phyloP scores from a whole-genome alignment of 2,888 invertebrate genomes.

The Eubasilissa splendida region DNA sequence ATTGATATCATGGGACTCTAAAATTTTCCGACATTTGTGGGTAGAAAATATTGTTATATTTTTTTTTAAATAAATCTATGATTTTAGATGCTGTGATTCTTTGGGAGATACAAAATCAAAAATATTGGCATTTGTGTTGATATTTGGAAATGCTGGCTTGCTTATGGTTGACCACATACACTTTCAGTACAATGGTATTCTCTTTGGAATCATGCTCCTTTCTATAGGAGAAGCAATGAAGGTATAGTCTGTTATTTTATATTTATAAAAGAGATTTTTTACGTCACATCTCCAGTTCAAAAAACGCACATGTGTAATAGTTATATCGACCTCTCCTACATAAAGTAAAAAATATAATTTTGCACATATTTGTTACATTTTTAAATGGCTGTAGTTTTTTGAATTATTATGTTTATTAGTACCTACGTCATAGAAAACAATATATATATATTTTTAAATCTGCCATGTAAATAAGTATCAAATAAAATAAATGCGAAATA shows the following conservation, averaged over 20 bases:
- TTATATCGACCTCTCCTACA: too few species aligned
- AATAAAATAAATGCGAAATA: too few species aligned
- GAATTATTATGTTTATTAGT: too few species aligned
- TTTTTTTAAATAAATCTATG: neutral
- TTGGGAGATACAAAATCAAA: conserved; percentile 72
- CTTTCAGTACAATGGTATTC: conserved; percentile 98
- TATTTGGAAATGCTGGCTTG: conserved; percentile 90
- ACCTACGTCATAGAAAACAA: too few species aligned
- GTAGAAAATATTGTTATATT: neutral
- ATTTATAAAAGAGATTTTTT: too few species aligned
- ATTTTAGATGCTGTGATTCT: conserved; percentile 73
- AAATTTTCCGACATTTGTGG: neutral
- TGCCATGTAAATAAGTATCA: too few species aligned
- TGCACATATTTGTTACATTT: too few species aligned
- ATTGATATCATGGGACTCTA: neutral
- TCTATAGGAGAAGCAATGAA: conserved; percentile 83
- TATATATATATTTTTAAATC: too few species aligned
- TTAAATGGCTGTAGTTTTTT: too few species aligned
- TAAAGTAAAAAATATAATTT: too few species aligned
- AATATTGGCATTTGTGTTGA: conserved; percentile 75
- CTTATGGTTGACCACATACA: conserved; percentile 97
- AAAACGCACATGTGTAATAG: too few species aligned
- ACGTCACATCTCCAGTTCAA: too few species aligned
- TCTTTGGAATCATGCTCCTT: conserved; percentile 88
- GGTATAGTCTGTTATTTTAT: conserved; percentile 62